phyloP scores from a whole-genome alignment of 2,888 invertebrate genomes.

The Epirrhoe alternata region DNA sequence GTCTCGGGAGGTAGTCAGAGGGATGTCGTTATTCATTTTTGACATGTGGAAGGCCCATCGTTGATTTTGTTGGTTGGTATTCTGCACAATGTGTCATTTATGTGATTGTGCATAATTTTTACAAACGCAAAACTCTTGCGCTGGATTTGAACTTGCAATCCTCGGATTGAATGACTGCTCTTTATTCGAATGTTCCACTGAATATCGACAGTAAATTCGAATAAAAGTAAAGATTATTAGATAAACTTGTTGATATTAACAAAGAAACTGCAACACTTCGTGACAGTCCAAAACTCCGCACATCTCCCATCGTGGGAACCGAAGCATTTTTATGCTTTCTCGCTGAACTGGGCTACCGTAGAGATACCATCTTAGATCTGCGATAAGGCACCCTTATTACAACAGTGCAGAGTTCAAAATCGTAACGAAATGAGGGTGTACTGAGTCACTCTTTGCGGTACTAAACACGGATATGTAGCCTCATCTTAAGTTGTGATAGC shows the following conservation, averaged over 20 bases:
- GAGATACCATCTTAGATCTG: slow-evolving; percentile 75
- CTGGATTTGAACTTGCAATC: no score
- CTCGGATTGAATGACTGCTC: no score
- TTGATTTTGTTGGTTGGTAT: no score
- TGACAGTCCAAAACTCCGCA: slow-evolving; percentile 45
- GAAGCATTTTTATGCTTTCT: slow-evolving; percentile 79
- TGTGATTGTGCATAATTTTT: no score
- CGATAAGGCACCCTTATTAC: slow-evolving; percentile 58
- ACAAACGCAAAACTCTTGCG: no score
- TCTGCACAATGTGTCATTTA: no score
- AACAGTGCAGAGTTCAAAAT: slow-evolving; percentile 29
- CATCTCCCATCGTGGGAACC: slow-evolving; percentile 71
- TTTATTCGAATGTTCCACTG: no score
- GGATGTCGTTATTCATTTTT: no score
- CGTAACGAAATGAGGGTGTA: slow-evolving; percentile 9
- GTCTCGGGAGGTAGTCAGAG: no score
- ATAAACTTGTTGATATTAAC: slow-evolving; percentile 6
- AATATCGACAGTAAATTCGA: background rate
- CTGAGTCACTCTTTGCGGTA: slow-evolving; percentile 58
- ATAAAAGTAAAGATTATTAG: slow-evolving; percentile 4
- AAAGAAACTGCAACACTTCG: slow-evolving; percentile 36
- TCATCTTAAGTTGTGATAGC: slow-evolving; percentile 30
- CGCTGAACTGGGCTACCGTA: slow-evolving; percentile 74
- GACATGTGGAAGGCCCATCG: no score
- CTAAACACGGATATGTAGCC: slow-evolving; percentile 42